Percentiles rank a stretch among this genome's conserved stretches.
These are phyloP conservation scores for Acanthurus lineatus DNA, from an alignment of 2,797 vertebrate genomes.

Conservation along the genomic window DNA sequence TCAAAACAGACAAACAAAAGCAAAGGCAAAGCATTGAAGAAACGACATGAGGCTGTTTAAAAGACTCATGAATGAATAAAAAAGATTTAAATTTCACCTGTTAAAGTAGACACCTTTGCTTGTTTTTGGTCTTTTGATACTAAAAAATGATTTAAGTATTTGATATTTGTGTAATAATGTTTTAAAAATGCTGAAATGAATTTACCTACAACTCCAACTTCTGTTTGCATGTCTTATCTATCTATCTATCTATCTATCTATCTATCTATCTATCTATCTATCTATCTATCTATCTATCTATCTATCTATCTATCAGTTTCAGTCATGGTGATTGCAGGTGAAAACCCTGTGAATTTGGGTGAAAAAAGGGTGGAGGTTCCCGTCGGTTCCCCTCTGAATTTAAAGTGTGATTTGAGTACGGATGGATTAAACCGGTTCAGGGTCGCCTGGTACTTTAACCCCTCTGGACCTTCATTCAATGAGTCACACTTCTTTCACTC, in stretches of 20 bases:
- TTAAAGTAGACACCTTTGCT: neutral
- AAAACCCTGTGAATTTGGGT: neutral
- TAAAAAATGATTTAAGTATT: neutral
- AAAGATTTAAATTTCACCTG: neutral
- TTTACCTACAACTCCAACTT: neutral
- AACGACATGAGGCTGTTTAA: neutral
- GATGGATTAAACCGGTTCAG: rapidly evolving
- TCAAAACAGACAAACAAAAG: neutral
- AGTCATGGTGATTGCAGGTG: neutral
- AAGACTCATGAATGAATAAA: neutral
- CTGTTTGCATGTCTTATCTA: neutral
- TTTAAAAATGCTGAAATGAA: neutral
- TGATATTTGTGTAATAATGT: neutral
- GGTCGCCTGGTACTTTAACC: constrained; percentile 10
- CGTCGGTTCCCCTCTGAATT: constrained; percentile 44
- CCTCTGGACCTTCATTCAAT: rapidly evolving
- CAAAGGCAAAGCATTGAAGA: neutral
- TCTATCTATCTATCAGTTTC: constrained; percentile 24
- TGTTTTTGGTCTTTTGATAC: neutral
- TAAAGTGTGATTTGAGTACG: constrained; percentile 48
- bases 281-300: constrained; percentile 7
- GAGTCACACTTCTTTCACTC: rapidly evolving
- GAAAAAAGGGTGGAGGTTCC: rapidly evolving
- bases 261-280: constrained; percentile 5
- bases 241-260: constrained; percentile 7